Evolutionary conservation across 2,113 vertebrate species (phyloP), one percentile per base, ranked within the genome.

Genomic region (Gobiocypris rarus): DNA sequence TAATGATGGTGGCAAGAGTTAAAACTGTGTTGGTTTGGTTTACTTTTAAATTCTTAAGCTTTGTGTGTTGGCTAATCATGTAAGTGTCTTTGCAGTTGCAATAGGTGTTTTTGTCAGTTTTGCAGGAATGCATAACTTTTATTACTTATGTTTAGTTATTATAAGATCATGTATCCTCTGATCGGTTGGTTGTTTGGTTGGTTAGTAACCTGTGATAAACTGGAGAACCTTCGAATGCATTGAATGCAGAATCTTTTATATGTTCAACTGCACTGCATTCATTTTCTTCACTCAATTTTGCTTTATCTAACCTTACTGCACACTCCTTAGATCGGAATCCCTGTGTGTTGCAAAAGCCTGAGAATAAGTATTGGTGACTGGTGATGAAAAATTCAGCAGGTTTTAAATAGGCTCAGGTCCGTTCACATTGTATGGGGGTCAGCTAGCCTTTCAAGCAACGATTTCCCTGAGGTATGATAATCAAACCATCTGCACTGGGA

Each of bases 401-500:
- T 45, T 77, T 38, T 70, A 56, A 75, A 48, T 41, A 38, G 63
- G 43, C 11, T 61, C 22, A 28, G 41, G 38, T 84, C 61, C 70
- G 41, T 81, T 54, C 86, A 50, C 56, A 45, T 13, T 65, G 56
- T 43, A 45, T 45, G n/a, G 34, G 75, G 67, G 77, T 75, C 79
- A 79, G 52, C 24, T 71, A 65, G 73, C 85, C 85, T 88, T 91
- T 93, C 90, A 91, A 71, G 24, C 81, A 80, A 22, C 88, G 85
- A 83, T 86, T 82, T 91, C 91, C 89, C 88, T 34, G 61, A 86
- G 85, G 86, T 79, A 91, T 82, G 86, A 91, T 88, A 89, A 90
- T 92, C 84, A 89, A 90, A 91, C 89, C 87, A 91, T 89, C 92
- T 91, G 89, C 86, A 89, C 80, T 50, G 9, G 70, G 45, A 82